Conservation (phyloP, 2,113 vertebrate species). For the Tetrax tetrax region DNA sequence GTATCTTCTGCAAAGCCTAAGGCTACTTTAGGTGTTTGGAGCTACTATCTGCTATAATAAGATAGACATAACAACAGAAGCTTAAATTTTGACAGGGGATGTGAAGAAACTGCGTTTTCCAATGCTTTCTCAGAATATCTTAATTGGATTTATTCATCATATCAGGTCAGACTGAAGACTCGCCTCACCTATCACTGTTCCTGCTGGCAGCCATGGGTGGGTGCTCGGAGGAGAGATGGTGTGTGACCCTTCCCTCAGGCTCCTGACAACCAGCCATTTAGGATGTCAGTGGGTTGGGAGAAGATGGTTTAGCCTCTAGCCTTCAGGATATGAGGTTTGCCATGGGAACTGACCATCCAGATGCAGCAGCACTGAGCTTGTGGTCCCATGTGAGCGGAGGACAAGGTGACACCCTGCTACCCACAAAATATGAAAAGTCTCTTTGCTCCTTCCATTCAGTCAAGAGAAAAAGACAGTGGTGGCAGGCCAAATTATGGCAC, state of each 20-base stretch:
- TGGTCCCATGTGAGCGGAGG: background rate
- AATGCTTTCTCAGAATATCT: background rate
- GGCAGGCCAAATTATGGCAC: slow-evolving; percentile 4
- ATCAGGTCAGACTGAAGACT: background rate
- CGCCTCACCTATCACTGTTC: background rate
- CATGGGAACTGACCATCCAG: background rate
- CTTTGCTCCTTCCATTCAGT: background rate
- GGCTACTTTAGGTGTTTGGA: background rate
- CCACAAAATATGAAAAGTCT: background rate
- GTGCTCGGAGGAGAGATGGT: background rate
- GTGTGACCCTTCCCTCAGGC: background rate
- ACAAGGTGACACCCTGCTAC: background rate
- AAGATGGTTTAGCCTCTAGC: background rate
- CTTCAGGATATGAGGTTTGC: background rate
- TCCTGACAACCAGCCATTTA: background rate
- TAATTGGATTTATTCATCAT: background rate
- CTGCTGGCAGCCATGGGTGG: background rate
- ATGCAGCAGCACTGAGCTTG: background rate
- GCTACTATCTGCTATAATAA: background rate
- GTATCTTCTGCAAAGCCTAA: background rate
- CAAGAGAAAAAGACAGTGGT: slow-evolving; percentile 17
- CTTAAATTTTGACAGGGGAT: background rate
- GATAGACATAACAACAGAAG: background rate
- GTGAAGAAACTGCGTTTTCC: background rate
- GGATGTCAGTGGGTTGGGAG: background rate